Base-by-base conservation (phyloP, 2,113 vertebrate genomes). In the Vulpes lagopus region DNA sequence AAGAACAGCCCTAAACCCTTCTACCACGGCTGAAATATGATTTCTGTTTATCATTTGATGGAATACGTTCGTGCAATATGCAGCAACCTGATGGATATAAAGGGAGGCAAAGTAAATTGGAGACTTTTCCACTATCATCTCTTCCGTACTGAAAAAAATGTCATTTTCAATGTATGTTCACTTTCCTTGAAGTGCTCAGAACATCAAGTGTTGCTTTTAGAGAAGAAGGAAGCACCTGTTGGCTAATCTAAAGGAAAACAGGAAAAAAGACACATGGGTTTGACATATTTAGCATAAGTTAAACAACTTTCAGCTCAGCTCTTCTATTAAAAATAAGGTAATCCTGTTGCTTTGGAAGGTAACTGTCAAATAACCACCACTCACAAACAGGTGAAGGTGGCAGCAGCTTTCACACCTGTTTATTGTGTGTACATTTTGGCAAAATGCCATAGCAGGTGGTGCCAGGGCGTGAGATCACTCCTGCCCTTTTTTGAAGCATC, bases 101-200 rank as follows among this genome's bases (percentile, higher is more conserved):
- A 94, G 38, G 2, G 14, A 35, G 38, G n/a, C n/a, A 81, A 96
- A 85, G 17, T 17, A 55, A 81, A 91, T 17, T 15, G 25, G 51
- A 89, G 43, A 76, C 20, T 84, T 93, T 43, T 22, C 35, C 23
- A 59, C 19, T 27, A 23, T 65, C 17, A 64, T 69, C 19, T 53
- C 95, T 71, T 86, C 30, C 60, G 35, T 90, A 64, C 17, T 83
- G 11, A 94, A 65, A 89, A 92, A 82, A 5, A 79, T 59, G 73
- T 89, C 30, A 25, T 89, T 97, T 89, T 92, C 43, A 95, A 60
- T 27, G 32, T 71, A 71, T 32, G 43, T 82, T 92, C 9, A 92
- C 76, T 97, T 92, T 86, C 65, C 32, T 79, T 90, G 91, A 95
- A 73, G 49, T 80, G 22, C 22, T 96, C 19, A 95, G 79, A 97